Base-by-base conservation (phyloP, 1,140 invertebrate species). In the Trachymyrmex cornetzi region DNA sequence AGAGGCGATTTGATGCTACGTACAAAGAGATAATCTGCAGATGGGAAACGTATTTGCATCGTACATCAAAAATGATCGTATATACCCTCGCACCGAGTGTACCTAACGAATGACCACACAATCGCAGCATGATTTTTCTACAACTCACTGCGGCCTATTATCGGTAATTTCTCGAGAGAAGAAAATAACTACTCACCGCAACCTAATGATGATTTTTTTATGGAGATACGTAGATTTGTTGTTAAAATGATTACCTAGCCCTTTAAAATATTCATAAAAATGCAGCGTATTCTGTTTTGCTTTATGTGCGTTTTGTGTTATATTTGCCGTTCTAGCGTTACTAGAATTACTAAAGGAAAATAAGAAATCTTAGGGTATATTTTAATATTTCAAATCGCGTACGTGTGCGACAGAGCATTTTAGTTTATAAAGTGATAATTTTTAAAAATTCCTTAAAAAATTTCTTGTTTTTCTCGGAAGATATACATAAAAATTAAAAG, bases 41-140 rank as follows among this genome's bases (percentile, higher is more conserved):
- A 67, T 44, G 48, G 7, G 24, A 79, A 79, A 79, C 7, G 44
- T 48, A 53, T 80, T 67, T 80, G n/a, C 19, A 19, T 24, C 34
- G 77, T 50, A 38, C 59, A 30, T 79, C 9, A 50, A 50, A 79
- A 66, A 44, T 44, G 75, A 64, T 66, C 14, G 44, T 38, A 14
- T 22, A 66, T 12, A 50, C 64, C 38, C 22, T 16, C 38, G 57
- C 19, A 27, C 5, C 34, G 34, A 66, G 27, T 34, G 12, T 30
- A 64, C 3, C 16, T 48, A 64, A 66, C 27, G 16, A 34, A 38
- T 9, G 30, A 14, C 61, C 19, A 66, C 12, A 66, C 38, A 79
- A 79, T 79, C 77, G 59, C 38, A 30, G 24, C 44, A 30, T 63
- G n/a, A 67, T 67, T 67, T 80, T 79, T 50, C 59, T 19, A 66